Evolutionary conservation across 2,888 invertebrate species (phyloP), one percentile per base, ranked within the genome.

Genomic region (Junonia oenone): DNA sequence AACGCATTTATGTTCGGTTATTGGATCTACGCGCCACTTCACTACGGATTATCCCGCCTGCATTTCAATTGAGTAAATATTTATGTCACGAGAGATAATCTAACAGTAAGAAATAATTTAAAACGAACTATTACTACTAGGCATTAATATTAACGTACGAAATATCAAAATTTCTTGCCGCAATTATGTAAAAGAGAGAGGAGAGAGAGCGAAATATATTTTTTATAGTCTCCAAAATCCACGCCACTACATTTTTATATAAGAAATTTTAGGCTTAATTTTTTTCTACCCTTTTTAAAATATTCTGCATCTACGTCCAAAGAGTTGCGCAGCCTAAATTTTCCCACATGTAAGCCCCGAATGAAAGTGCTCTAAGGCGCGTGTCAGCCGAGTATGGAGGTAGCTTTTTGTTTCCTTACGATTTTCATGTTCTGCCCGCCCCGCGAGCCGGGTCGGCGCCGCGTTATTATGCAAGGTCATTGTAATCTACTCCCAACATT

Each of bases 401-500:
- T 46, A 14, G 45, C 46, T 19, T 45, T 45, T 61, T 58, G 59
- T 51, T 59, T 61, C 58, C 56, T 47, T 63, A 51, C 53, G 33
- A 61, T 57, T 52, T 43, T 51, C 51, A 48, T 54, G 58, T 58
- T 59, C 63, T 58, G 52, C 52, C 52, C 13, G 19, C 52, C 45
- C 46, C 37, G 46, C 59, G 61, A 69, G 68, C 49, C 70, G 63
- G 55, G 64, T 63, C 68, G 74, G 70, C 71, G 72, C 66, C 71
- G 63, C 61, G 68, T 72, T 75, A 75, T 76, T 78, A 76, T 76
- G 75, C 75, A 68, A 71, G 71, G 66, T 74, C 76, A 73, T 73
- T 72, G 71, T 72, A 69, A 65, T 69, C 67, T 62, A 68, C 69
- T 68, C 69, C 67, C 68, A 62, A 69, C 73, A 69, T 71, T 69